Base-by-base conservation (phyloP, 2,797 vertebrate species). In the Melanotaenia pygmaea region DNA sequence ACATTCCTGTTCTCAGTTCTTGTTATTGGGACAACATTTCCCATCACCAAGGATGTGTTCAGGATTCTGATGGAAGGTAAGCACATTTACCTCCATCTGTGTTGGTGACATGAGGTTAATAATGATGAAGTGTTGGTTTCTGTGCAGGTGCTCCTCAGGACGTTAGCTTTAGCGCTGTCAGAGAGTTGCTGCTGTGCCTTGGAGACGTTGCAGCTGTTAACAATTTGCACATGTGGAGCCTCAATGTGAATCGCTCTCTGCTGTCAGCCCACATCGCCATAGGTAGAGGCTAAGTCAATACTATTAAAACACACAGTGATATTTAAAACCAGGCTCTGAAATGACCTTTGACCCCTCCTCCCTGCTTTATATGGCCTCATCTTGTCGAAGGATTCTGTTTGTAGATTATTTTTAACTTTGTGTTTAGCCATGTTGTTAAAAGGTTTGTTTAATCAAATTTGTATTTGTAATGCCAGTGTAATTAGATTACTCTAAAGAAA, bases 1-100 rank as follows among this genome's bases (percentile, higher is more conserved):
- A 98, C 96, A 6, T 97, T 97, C 86, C 93, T 98, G 80, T 99
- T 99, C 94, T 98, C 97, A 0, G 45, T 95, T 72, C 94, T 97
- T 0, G 96, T 97, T 38, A 87, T 99, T 0, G 95, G 93, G 59
- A 97, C 97, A 51, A 97, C 97, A 0, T 18, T 94, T 45, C 94
- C 96, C 0, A 94, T 97, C 77, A 90, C 96, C 16, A 95, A 92
- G 63, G 97, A 98, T 0, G 94, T 98, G 66, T 92, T 96, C 79
- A 94, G 93, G 40, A 91, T 97, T 45, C 94, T 98, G 78, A 97
- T 99, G 97, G 96, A 98, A 91, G 96, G 97, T 97, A 85, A 92
- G 59, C 14, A 24, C 60, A 3, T 2, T 53, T 24, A 8, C 16
- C 1, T n/a, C 9, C 4, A 18, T 0, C 2, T 12, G 0, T 0